A percentile compares a stretch with the other conserved stretches of the same genome.
These are phyloP conservation scores for Sciurus niger DNA, from an alignment of 2,113 vertebrate species.

Conservation along the genomic window DNA sequence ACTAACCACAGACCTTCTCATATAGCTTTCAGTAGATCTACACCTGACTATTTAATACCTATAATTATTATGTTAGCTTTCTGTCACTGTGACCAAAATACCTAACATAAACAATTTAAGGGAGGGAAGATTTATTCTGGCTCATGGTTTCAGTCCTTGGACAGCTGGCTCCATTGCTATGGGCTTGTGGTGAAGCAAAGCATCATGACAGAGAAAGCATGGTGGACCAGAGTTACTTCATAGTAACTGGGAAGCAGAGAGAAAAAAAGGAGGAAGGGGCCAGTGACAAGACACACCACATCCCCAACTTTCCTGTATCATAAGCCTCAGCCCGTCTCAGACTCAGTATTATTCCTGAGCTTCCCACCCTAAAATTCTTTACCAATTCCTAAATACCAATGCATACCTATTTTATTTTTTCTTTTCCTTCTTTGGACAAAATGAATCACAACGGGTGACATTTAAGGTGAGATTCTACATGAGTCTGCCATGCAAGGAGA, in stretches of 20 bases:
- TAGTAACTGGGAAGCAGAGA: too few species aligned
- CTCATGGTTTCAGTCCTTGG: too few species aligned
- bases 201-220: too few species aligned
- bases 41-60: background rate
- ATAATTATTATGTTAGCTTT: background rate
- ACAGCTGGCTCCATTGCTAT: too few species aligned
- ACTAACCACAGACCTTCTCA: slow-evolving; percentile 2
- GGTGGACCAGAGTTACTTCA: too few species aligned
- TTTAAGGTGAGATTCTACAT: background rate
- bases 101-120: slow-evolving; percentile 25
- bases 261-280: too few species aligned
- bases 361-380: background rate
- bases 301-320: background rate
- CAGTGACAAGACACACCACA: background rate
- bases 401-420: slow-evolving; percentile 31
- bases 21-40: background rate
- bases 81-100: background rate
- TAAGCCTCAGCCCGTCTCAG: background rate
- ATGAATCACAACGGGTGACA: background rate
- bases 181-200: too few species aligned
- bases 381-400: background rate
- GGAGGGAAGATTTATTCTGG: background rate
- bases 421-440: slow-evolving; percentile 1
- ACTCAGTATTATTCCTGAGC: background rate
- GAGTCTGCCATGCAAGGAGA: background rate